A percentile compares a stretch with the other conserved stretches of the same genome.
These are phyloP conservation scores for Microtus ochrogaster DNA, from an alignment of 2,113 vertebrate species.

Conservation along the genomic window DNA sequence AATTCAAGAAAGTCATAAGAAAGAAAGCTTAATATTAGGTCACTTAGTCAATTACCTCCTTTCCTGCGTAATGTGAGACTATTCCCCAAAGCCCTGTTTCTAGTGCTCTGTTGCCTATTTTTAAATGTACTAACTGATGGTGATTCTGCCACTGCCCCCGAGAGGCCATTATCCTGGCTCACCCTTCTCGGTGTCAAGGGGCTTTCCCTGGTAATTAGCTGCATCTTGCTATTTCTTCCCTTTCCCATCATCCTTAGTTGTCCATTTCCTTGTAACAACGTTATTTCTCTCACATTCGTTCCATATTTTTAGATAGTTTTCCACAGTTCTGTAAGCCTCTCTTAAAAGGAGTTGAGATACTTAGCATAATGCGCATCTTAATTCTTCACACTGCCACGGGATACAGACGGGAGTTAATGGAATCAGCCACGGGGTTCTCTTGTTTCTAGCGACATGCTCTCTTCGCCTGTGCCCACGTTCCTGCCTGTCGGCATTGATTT, in stretches of 20 bases:
- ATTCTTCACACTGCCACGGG: conserved; percentile 21
- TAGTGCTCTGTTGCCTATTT: conserved; percentile 81
- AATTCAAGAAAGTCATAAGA: conserved; percentile 73
- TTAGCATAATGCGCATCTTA: conserved; percentile 36
- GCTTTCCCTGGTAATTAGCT: conserved; percentile 80
- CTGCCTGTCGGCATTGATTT: conserved; percentile 14
- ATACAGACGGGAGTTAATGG: conserved; percentile 38
- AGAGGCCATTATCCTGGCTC: conserved; percentile 77
- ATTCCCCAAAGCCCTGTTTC: conserved; percentile 77
- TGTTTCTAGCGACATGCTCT: not conserved
- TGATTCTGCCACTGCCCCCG: conserved; percentile 76
- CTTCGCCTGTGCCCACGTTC: not conserved
- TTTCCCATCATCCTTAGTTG: conserved; percentile 74
- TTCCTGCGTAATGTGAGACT: conserved; percentile 75
- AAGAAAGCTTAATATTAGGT: conserved; percentile 81
- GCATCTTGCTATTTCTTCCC: conserved; percentile 74
- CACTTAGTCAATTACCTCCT: conserved; percentile 80
- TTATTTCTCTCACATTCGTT: conserved; percentile 67
- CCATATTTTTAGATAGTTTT: conserved; percentile 70
- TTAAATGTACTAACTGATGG: conserved; percentile 78
- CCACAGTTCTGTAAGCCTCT: conserved; percentile 50
- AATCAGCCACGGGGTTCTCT: not conserved
- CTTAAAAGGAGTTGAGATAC: conserved; percentile 51
- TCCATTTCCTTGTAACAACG: conserved; percentile 72
- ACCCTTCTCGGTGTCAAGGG: conserved; percentile 69